Evolutionary conservation across 2,113 vertebrate species (phyloP).

Genomic region (Riparia riparia): DNA sequence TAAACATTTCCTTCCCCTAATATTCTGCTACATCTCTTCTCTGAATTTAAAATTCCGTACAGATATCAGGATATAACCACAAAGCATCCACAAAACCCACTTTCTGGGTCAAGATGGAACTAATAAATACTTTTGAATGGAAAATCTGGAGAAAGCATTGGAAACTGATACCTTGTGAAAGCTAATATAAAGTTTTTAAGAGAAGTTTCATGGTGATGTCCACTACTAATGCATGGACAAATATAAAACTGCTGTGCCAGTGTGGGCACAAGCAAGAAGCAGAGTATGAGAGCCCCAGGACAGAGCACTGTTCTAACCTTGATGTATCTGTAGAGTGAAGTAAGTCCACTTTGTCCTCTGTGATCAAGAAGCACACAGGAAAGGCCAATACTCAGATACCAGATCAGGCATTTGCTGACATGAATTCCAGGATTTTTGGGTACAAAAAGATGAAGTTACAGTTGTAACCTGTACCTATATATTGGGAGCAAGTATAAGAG

Average conservation of each 20-base stretch:
- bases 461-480: neutral
- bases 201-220: neutral
- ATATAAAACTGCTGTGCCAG: neutral
- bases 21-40: neutral
- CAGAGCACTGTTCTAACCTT: neutral
- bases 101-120: neutral
- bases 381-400: neutral
- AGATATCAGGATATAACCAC: neutral
- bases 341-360: neutral
- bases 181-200: neutral
- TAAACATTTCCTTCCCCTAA: neutral
- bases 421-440: neutral
- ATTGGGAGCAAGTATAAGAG: neutral
- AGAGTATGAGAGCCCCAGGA: neutral
- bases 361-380: neutral
- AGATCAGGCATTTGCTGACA: neutral
- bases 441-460: neutral
- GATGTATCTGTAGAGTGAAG: rapidly evolving
- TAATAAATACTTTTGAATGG: neutral
- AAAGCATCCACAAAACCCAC: neutral
- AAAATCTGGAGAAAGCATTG: neutral
- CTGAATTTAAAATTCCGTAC: neutral
- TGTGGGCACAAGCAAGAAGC: neutral
- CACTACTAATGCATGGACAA: neutral
- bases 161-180: neutral